Percentiles rank a stretch among this genome's conserved stretches.
Conservation (phyloP, 1,140 invertebrate genomes). For the Dufourea novaeangliae region DNA sequence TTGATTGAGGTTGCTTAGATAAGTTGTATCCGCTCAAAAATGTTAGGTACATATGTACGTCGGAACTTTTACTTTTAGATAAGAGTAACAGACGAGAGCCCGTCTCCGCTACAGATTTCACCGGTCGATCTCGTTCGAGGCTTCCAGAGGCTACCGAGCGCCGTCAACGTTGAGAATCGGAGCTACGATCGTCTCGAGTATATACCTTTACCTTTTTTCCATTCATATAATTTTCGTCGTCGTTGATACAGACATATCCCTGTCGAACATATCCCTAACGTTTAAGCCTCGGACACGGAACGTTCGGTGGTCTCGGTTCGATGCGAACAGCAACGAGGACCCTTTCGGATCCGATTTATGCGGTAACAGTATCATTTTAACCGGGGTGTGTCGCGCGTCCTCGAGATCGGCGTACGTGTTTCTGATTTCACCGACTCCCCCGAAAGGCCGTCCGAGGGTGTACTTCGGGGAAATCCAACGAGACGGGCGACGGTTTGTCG, state of each 20-base stretch:
- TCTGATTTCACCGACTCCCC: constrained; percentile 8
- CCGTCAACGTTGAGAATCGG: no score
- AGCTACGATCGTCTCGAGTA: no score
- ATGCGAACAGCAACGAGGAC: neutral
- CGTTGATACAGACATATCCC: constrained; percentile 33
- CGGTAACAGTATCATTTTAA: neutral
- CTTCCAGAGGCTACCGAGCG: no score
- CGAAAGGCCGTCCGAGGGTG: neutral
- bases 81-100: no score
- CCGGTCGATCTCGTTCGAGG: no score
- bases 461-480: neutral
- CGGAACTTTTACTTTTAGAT: no score
- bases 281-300: neutral
- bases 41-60: no score
- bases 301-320: neutral
- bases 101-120: no score
- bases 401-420: constrained; percentile 7
- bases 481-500: neutral
- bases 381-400: neutral
- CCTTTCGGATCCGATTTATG: neutral
- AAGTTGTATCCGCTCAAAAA: no score
- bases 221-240: neutral
- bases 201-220: neutral
- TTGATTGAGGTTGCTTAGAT: no score
- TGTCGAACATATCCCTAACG: constrained; percentile 33